A percentile compares a stretch with the other conserved stretches of the same genome.
These are phyloP conservation scores for Dipodomys merriami DNA, from an alignment of 2,113 vertebrate genomes.

Conservation along the genomic window DNA sequence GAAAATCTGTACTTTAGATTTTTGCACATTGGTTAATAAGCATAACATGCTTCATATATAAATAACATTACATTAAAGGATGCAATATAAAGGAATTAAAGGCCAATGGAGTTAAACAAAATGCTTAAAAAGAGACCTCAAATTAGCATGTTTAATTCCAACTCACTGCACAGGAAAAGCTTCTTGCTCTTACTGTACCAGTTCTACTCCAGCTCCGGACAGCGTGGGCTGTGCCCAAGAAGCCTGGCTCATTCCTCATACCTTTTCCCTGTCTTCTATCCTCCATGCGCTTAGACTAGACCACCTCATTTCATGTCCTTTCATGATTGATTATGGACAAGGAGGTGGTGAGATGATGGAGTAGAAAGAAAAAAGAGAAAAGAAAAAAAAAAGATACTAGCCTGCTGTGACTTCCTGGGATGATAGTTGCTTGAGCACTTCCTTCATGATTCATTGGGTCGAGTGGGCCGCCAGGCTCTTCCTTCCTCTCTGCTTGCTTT, in stretches of 20 bases:
- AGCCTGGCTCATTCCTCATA: constrained; percentile 58
- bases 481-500: constrained; percentile 69
- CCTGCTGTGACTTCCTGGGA: constrained; percentile 72
- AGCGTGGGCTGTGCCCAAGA: constrained; percentile 50
- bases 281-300: constrained; percentile 65
- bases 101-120: constrained; percentile 90
- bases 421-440: constrained; percentile 71
- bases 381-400: not conserved
- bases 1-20: constrained; percentile 92
- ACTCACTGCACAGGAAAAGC: constrained; percentile 94
- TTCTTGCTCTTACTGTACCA: constrained; percentile 92
- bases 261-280: constrained; percentile 60
- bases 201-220: constrained; percentile 77
- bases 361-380: not conserved
- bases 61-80: constrained; percentile 90
- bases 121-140: constrained; percentile 90
- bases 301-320: constrained; percentile 73
- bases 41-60: constrained; percentile 89
- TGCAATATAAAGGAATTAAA: constrained; percentile 89
- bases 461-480: constrained; percentile 70
- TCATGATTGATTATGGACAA: not conserved
- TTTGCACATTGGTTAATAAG: constrained; percentile 91
- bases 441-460: constrained; percentile 68
- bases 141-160: constrained; percentile 98
- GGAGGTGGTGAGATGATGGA: not conserved